Evolutionary conservation across 2,888 invertebrate species (phyloP), one percentile per base, ranked within the genome.

Genomic region (Allygus modestus): DNA sequence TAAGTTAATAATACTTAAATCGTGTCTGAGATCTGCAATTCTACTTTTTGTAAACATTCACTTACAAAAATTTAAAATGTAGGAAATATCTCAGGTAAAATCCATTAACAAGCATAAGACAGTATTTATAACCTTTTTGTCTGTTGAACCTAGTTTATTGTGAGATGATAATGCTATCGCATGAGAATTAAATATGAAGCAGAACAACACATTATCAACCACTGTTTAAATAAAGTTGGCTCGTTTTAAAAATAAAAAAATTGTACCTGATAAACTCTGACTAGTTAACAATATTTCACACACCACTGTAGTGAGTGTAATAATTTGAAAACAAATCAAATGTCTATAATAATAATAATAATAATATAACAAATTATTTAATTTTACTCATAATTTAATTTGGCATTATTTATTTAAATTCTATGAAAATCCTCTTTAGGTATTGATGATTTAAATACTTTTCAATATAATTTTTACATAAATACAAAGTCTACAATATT

Each of bases 11-110:
- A 79, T 77, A 77, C 77, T 58, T 58, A 28, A 54, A 46, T 41
- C 23, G 17, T 79, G 58, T 31, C 58, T 79, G 79, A 79, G 79
- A 79, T 79, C 79, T 79, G 79, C 28, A 58, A 79, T 79, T 58
- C 77, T 58, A 54, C 58, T 46, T 79, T 79, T 58, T 79, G 54
- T 77, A 71, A 73, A 73, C 17, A 51, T 17, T 77, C 37, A 28
- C 46, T 77, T 77, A 77, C 77, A 77, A 77, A 43, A 77, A 5
- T n/a, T 77, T 46, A 71, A 71, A 71, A 17, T 12, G 69, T 41
- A n/a, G 71, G 26, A 31, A 65, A 54, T 23, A 23, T 54, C 11
- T 20, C 15, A 1, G 12, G 46, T 46, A 17, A 46, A 46, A 54
- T 54, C 7, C 23, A 23, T 54, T 54, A 54, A 15, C 20, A 20